Conservation (phyloP, 1,140 invertebrate species). For the Brachionus asplanchnoidis region DNA sequence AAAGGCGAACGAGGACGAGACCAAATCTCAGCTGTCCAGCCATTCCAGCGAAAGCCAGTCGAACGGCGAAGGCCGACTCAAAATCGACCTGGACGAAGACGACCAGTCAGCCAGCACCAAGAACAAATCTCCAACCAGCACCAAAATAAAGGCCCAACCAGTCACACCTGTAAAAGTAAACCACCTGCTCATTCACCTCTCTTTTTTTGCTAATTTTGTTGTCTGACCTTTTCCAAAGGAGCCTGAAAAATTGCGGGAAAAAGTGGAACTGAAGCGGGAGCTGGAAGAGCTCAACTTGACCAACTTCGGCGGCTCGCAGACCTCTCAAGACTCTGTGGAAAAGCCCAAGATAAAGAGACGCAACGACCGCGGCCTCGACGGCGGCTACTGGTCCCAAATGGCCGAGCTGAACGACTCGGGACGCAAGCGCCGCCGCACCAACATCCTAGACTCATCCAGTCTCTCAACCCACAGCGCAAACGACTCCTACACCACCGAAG, state of each 20-base stretch:
- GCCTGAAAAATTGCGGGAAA: neutral
- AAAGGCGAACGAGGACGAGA: neutral
- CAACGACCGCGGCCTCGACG: conserved; percentile 14
- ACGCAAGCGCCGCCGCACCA: conserved; percentile 8
- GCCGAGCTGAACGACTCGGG: neutral
- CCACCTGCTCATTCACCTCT: too few relatives aligned
- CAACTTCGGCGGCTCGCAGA: neutral
- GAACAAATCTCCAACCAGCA: neutral
- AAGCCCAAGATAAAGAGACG: neutral
- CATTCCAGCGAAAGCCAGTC: neutral
- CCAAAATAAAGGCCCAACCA: neutral
- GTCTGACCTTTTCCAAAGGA: neutral
- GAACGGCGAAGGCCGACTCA: neutral
- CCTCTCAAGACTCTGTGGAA: neutral
- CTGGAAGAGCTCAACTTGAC: neutral
- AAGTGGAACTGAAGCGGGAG: neutral
- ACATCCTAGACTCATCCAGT: neutral
- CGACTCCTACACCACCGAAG: neutral
- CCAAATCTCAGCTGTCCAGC: neutral
- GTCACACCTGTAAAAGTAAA: neutral
- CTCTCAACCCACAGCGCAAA: neutral
- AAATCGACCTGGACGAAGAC: conserved; percentile 12
- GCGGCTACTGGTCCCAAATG: conserved; percentile 13
- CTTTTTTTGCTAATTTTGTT: too few relatives aligned
- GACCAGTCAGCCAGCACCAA: neutral